Evolutionary conservation across 2,113 vertebrate species (phyloP).

Genomic region (Entelurus aequoreus): DNA sequence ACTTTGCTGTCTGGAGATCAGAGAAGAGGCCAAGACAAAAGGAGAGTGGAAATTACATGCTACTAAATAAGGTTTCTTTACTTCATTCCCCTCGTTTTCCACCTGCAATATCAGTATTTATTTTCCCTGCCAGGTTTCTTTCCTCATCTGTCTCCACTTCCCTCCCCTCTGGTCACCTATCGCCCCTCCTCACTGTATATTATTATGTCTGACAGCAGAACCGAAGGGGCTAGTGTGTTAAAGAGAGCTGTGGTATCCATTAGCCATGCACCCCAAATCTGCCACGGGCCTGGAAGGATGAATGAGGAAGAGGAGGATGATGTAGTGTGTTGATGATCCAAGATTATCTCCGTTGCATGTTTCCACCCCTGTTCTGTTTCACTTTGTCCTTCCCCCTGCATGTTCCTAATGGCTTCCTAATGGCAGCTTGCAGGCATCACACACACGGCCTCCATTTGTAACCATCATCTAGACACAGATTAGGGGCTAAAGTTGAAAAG

Average conservation of each 20-base stretch:
- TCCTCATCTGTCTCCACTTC: constrained; percentile 33
- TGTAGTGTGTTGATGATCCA: constrained; percentile 31
- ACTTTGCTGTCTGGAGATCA: constrained; percentile 20
- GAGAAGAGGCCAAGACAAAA: constrained; percentile 13
- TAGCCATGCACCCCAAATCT: constrained; percentile 41
- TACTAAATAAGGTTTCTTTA: constrained; percentile 13
- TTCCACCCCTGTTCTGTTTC: constrained; percentile 49
- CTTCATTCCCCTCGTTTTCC: constrained; percentile 1
- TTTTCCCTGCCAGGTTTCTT: constrained; percentile 31
- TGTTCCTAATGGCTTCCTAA: constrained; percentile 70
- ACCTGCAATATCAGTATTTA: constrained; percentile 25
- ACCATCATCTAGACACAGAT: constrained; percentile 47
- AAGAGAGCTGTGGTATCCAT: constrained; percentile 42
- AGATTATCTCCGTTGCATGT: constrained; percentile 47
- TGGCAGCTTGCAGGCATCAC: constrained; percentile 68
- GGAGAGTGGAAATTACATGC: constrained; percentile 6
- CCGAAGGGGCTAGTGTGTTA: constrained; percentile 17
- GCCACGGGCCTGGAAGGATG: constrained; percentile 25
- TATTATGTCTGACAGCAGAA: constrained; percentile 47
- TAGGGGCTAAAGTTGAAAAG: constrained; percentile 24
- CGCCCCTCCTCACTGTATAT: constrained; percentile 31
- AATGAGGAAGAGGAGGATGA: constrained; percentile 36
- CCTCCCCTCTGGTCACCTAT: constrained; percentile 32
- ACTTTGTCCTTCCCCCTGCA: constrained; percentile 51
- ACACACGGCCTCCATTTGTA: constrained; percentile 60